Evolutionary conservation across 1,140 invertebrate genomes (phyloP).

Genomic region (Sitophilus oryzae): DNA sequence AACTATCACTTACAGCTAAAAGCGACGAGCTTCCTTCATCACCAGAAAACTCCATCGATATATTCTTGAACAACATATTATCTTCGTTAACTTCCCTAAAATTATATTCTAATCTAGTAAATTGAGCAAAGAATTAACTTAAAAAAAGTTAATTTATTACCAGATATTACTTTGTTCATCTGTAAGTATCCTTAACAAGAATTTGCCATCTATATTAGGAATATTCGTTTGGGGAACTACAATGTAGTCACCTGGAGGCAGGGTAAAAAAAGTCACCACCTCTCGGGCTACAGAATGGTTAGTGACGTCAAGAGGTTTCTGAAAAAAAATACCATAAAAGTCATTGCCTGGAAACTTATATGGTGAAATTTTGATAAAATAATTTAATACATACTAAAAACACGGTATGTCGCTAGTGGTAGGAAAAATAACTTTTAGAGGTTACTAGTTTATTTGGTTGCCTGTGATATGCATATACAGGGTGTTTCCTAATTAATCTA

Average conservation of each 20-base stretch:
- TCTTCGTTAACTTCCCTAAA: conserved; percentile 71
- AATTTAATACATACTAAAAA: too few relatives aligned
- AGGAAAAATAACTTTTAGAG: too few relatives aligned
- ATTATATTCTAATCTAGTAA: conserved; percentile 8
- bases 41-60: conserved; percentile 55
- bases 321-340: conserved; percentile 31
- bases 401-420: too few relatives aligned
- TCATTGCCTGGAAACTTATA: too few relatives aligned
- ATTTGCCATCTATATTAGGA: conserved; percentile 64
- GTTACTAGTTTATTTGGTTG: too few relatives aligned
- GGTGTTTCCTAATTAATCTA: too few relatives aligned
- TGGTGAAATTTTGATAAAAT: too few relatives aligned
- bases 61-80: conserved; percentile 63
- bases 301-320: conserved; percentile 63
- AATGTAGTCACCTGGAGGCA: conserved; percentile 71
- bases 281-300: conserved; percentile 63
- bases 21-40: conserved; percentile 35
- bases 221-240: conserved; percentile 69
- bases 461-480: too few relatives aligned
- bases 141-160: conserved; percentile 43
- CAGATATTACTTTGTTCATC: conserved; percentile 70
- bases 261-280: conserved; percentile 67
- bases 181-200: conserved; percentile 63
- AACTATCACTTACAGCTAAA: conserved; percentile 19
- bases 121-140: not conserved